phyloP scores from a whole-genome alignment of 2,888 invertebrate species.

The Parnassius mnemosyne region DNA sequence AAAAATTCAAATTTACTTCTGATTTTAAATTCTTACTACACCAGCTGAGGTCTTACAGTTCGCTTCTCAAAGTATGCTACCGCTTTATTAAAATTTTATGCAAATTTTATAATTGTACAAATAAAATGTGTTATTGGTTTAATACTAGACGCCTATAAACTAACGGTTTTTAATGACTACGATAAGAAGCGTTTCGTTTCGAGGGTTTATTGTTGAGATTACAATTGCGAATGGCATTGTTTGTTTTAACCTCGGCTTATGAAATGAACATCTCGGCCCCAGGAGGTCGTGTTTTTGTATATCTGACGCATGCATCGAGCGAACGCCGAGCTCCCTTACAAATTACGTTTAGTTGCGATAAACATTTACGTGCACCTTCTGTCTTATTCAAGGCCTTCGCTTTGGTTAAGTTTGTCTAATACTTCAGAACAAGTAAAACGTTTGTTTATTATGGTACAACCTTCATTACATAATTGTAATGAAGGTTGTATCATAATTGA shows the following conservation, averaged over 20 bases:
- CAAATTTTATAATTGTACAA: slow-evolving; percentile 18
- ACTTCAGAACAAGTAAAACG: neutral
- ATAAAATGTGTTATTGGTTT: slow-evolving; percentile 18
- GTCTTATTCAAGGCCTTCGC: slow-evolving; percentile 22
- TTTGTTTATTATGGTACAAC: neutral
- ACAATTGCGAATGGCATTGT: slow-evolving; percentile 57
- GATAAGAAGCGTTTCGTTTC: slow-evolving; percentile 19
- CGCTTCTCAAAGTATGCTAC: slow-evolving; percentile 11
- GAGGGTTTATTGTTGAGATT: slow-evolving; percentile 36
- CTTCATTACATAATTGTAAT: no score
- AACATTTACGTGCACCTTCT: slow-evolving; percentile 26
- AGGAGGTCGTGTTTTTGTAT: slow-evolving; percentile 38
- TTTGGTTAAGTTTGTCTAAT: slow-evolving; percentile 18
- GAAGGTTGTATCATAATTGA: no score
- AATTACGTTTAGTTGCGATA: slow-evolving; percentile 25
- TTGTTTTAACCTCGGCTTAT: slow-evolving; percentile 44
- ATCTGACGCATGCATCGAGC: slow-evolving; percentile 38
- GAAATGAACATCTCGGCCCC: slow-evolving; percentile 40
- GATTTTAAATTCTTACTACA: neutral
- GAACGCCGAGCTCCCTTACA: slow-evolving; percentile 28
- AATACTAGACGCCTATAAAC: slow-evolving; percentile 18
- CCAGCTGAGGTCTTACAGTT: slow-evolving; percentile 1
- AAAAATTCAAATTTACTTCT: neutral
- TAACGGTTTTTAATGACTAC: slow-evolving; percentile 21
- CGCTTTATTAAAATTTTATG: slow-evolving; percentile 20